Evolutionary conservation across 2,797 vertebrate species (phyloP), one percentile per base, ranked within the genome.

Genomic region (Uromys caudimaculatus): DNA sequence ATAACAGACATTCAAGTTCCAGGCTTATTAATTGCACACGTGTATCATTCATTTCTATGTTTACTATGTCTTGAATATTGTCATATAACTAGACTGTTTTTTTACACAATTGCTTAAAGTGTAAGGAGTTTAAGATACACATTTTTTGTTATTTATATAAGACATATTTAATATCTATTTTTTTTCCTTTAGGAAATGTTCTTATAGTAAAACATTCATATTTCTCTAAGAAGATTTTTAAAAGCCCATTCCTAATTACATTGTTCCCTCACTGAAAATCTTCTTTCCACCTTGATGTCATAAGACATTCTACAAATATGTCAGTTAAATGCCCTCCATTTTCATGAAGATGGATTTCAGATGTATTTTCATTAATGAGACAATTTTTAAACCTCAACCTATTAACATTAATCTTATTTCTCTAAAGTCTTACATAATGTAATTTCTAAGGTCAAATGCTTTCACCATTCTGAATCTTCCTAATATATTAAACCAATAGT

Each of bases 261-360:
- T 47, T 60, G 52, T 73, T 3, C 11, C 21, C 2, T 56, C 35
- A 75, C 21, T 89, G 32, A 84, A 81, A 96, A 94, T 35, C 32
- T 10, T 79, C 83, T 90, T 83, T 6, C 23, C 29, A 82, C 52
- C 90, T 88, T 92, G 21, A 47, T 85, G 27, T 73, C 11, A 87
- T 41, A 79, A 83, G 23, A 73, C 69, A 47, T 71, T 92, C 47
- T 95, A 35, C 58, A 91, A 87, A 94, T 94, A 47, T 27, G 0
- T 85, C 21, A 84, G 16, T 52, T 52, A 24, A 89, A 78, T 75
- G 24, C 23, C 38, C 73, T 32, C 21, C 38, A 90, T 92, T 95
- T 90, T 88, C 56, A 60, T 83, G 60, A 88, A 94, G 10, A 94
- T 14, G 35, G 21, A 77, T 35, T 90, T 92, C n/a, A 96, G 95